Evolutionary conservation across 2,888 invertebrate species (phyloP), one percentile per base, ranked within the genome.

Genomic region (Eupithecia vulgata): DNA sequence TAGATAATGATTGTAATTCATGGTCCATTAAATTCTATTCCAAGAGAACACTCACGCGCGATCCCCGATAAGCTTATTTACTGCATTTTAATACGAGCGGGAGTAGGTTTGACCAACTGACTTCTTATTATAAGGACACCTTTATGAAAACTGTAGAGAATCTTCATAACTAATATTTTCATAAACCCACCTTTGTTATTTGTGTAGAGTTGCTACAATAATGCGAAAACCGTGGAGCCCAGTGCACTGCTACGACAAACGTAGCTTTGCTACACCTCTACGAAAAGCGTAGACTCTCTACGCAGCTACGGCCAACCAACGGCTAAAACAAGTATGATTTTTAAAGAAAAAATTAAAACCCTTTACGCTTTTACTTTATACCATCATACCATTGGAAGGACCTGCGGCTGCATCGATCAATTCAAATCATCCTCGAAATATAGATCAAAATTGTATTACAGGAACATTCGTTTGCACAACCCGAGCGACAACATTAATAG

Each of bases 1-100:
- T 73, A 78, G 76, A 79, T 79, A 78, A 77, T 78, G 72, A 76
- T 78, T 75, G 71, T 68, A 72, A 78, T 77, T 78, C 73, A 78
- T 77, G 73, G 68, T 34, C 74, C 78, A 79, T 78, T 78, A 76
- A 74, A 75, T 68, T 45, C 69, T 66, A 69, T 77, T 70, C 69
- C 64, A 40, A 68, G 72, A 52, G 59, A 71, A 71, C 67, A 65
- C 21, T 68, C 73, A 71, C 65, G 73, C 74, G 75, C 75, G 74
- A 71, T 70, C 52, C 25, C 13, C 2, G 34, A 61, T 34, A 34
- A 61, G 61, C 61, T 61, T 17, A 61, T 61, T 61, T 17, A 61
- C 17, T 61, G 34, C 17, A 61, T 37, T 64, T 64, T 64, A 21
- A 37, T 65, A 65, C 34, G 61, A 65, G n/a, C 21, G 35, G 15